Percentiles rank a stretch among this genome's conserved stretches.
Conservation (phyloP, 37 sponge, comb jelly and placozoan genomes). For the Ephydatia muelleri region DNA sequence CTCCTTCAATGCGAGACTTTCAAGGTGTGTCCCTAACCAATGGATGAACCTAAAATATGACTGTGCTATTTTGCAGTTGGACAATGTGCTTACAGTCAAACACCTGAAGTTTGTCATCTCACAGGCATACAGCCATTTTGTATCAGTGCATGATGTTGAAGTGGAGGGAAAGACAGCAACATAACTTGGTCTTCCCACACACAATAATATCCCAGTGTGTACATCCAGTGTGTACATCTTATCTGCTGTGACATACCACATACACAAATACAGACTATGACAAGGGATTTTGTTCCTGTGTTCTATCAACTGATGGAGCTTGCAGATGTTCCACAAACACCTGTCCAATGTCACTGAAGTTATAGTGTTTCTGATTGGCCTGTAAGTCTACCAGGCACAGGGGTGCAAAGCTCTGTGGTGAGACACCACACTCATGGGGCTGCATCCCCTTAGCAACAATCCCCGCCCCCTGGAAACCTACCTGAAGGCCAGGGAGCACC, state of each 20-base stretch:
- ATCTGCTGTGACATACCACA: too few relatives aligned
- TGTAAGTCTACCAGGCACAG: conserved; percentile 45
- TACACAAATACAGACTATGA: not conserved
- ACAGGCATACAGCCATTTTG: conserved; percentile 67
- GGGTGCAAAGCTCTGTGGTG: conserved; percentile 33
- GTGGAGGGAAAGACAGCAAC: conserved; percentile 25
- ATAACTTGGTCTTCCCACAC: not conserved
- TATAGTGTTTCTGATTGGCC: conserved; percentile 59
- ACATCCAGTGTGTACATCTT: too few relatives aligned
- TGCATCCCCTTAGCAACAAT: too few relatives aligned
- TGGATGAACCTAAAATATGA: not conserved
- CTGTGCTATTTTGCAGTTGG: not conserved
- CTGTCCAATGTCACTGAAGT: conserved; percentile 44
- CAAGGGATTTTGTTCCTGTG: not conserved
- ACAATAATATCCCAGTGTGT: not conserved
- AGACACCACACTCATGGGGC: too few relatives aligned
- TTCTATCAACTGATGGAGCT: not conserved
- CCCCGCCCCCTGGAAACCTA: too few relatives aligned
- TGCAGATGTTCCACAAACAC: conserved; percentile 51
- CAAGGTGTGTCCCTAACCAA: conserved; percentile 23
- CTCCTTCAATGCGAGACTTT: conserved; percentile 47
- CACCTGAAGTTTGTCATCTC: conserved; percentile 52
- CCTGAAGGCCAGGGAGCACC: not conserved
- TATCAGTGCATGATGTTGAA: conserved; percentile 47
- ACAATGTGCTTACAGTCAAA: conserved; percentile 1